Evolutionary conservation across 2,797 vertebrate species (phyloP).

Genomic region (Aplochiton taeniatus): DNA sequence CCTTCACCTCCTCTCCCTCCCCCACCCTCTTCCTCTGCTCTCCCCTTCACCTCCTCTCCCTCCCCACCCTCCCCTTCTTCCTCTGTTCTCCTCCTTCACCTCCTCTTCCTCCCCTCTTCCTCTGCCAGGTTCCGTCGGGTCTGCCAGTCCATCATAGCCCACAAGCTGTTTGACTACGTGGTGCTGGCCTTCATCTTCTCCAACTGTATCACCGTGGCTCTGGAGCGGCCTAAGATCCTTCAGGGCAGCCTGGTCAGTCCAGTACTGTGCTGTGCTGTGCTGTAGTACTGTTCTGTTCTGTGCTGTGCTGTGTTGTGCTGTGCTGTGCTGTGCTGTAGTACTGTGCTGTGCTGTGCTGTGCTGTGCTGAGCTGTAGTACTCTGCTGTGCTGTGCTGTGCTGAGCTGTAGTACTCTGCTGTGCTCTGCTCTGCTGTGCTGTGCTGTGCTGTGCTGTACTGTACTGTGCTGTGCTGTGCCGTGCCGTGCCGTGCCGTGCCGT

Average conservation of each 20-base stretch:
- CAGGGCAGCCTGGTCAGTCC: conserved; percentile 85
- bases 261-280: too few relatives aligned
- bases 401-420: neutral
- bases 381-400: neutral
- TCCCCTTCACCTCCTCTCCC: neutral
- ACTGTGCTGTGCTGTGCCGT: neutral
- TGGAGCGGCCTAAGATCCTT: conserved; percentile 95
- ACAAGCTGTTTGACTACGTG: conserved; percentile 94
- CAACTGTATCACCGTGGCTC: conserved; percentile 96
- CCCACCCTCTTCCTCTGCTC: neutral
- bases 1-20: neutral
- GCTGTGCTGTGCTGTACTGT: neutral
- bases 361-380: neutral
- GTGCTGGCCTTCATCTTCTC: conserved; percentile 97
- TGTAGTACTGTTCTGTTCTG: neutral
- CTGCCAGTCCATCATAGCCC: conserved; percentile 93
- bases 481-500: neutral
- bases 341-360: neutral
- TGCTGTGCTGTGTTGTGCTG: neutral
- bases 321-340: neutral
- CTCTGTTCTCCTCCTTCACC: neutral
- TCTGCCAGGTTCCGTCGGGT: conserved; percentile 85
- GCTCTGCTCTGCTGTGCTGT: neutral
- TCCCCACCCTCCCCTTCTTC: neutral
- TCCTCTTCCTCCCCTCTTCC: neutral